Evolutionary conservation across 53 echinoderm and acorn worm species (phyloP).

Genomic region (Arbacia lixula): DNA sequence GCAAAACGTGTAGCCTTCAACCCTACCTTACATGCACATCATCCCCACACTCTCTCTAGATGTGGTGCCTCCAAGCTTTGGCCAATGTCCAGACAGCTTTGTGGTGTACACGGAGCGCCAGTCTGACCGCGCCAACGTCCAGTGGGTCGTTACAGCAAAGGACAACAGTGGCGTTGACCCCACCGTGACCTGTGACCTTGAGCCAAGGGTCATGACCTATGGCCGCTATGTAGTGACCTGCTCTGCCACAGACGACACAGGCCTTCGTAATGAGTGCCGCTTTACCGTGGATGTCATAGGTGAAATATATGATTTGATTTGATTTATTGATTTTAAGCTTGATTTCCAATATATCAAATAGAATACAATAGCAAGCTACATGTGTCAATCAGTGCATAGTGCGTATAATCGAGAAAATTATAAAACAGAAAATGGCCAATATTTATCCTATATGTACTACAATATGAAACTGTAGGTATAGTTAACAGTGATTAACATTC

Average conservation of each 20-base stretch:
- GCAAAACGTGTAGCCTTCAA: too few relatives aligned
- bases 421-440: too few relatives aligned
- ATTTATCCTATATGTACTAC: too few relatives aligned
- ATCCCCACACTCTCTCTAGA: constrained; percentile 1
- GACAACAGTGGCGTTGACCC: constrained; percentile 16
- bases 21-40: too few relatives aligned
- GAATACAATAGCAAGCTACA: too few relatives aligned
- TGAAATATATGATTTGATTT: not conserved
- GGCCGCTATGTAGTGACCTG: not conserved
- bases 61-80: not conserved
- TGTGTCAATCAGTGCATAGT: too few relatives aligned
- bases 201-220: not conserved
- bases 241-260: constrained; percentile 9
- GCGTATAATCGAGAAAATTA: too few relatives aligned
- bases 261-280: not conserved
- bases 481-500: too few relatives aligned
- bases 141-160: not conserved
- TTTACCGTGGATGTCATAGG: constrained; percentile 25
- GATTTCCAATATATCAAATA: too few relatives aligned
- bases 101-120: not conserved
- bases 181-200: not conserved
- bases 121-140: not conserved
- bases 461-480: too few relatives aligned
- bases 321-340: too few relatives aligned
- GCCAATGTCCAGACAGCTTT: not conserved